Base-by-base conservation (phyloP, 2,113 vertebrate species). In the Lepidothrix coronata region DNA sequence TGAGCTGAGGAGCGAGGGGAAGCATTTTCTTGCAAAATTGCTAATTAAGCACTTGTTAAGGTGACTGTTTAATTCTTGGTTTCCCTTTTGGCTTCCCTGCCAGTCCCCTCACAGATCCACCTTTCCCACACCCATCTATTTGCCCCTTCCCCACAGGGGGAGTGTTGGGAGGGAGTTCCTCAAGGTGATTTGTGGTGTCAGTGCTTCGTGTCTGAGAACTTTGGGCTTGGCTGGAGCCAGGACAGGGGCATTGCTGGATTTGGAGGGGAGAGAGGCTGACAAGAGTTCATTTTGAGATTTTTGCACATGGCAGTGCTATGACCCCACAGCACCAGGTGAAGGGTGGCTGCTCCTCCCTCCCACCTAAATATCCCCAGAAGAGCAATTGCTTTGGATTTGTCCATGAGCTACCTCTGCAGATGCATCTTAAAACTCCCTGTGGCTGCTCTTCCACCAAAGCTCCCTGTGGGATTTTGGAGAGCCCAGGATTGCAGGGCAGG, bases 211-310 rank as follows among this genome's bases (percentile, higher is more conserved):
- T 8, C 27, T 1, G 25, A 23, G 65, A 31, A 19, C 27, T 76
- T 39, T 44, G 67, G 39, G 3, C 16, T 43, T 20, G 57, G 22
- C 2, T 46, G 61, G 65, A 59, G 46, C 43, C 2, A 14, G 41
- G 55, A 35, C 41, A 44, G 66, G 43, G 54, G 5, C 0, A 0
- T 27, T 0, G 7, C 48, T 35, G 82, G 8, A 5, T 37, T 16
- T 11, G 59, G 46, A 86, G 35, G 23, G 22, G 7, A 0, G 13
- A 52, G 63, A 57, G 80, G 9, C 20, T 86, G 76, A 20, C 3
- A 4, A 33, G 81, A 78, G 21, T 35, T 20, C 0, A 1, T 8
- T 39, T 28, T 14, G 43, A 16, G 44, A 52, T 30, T 19, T 78
- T 5, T 52, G 55, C 27, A 3, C 0, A 20, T 43, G 75, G 48